Base-by-base conservation (phyloP, 92 coral and sea anemone genomes). In the Epizoanthus fatuus region DNA sequence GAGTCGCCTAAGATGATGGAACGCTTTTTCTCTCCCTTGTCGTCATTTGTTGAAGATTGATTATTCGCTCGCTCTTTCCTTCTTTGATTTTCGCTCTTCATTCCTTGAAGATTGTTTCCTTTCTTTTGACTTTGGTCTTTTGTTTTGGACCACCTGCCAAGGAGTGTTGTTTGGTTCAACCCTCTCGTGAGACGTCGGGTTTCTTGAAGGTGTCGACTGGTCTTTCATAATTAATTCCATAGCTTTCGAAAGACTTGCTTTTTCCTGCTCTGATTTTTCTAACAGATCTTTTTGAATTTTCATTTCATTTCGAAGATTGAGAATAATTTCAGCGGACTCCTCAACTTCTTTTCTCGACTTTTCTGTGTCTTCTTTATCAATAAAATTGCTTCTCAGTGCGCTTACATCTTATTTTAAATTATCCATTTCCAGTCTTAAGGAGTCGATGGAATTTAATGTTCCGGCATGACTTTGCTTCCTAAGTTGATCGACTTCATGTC, bases 261-360 rank as follows among this genome's bases (percentile, higher is more conserved):
- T 57, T 57, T 57, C 63, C 63, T 57, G 63, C 63, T 57, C 63
- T 57, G 63, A n/a, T 20, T 20, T 57, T 57, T 57, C 63, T 57
- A 57, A 57, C 3, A 57, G 63, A 57, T 57, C n/a, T 57, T 57
- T 57, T 57, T 57, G 63, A 57, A 57, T 57, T 57, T 57, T 57
- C 3, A 57, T 57, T 57, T 57, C 63, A 57, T 57, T 57, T 57
- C 63, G 63, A 57, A 12, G 63, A 57, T 57, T 57, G 3, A 20
- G 17, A 57, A 57, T 57, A 14, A 57, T 15, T 57, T 57, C 63
- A 20, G 63, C 63, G 17, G 63, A 57, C 63, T 6, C 63, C 63
- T 57, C 17, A n/a, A 57, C 63, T 57, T 57, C 63, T 12, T 57
- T 57, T 57, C 17, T 57, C 63, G 12, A 20, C 17, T 20, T 57